Conservation (phyloP, 2,888 invertebrate species). For the Epinotia nisella region DNA sequence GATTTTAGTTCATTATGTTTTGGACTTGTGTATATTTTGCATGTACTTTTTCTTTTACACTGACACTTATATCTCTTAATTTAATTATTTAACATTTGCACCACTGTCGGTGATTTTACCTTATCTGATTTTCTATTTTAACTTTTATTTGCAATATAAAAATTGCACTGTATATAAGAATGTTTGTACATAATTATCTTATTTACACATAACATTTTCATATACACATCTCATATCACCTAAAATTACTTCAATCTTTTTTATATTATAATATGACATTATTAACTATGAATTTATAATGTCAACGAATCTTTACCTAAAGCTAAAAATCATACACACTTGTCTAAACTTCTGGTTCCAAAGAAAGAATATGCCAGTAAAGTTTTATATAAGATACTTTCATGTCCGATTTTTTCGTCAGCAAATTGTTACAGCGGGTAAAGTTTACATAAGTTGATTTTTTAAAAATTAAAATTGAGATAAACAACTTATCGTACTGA, state of each 20-base stretch:
- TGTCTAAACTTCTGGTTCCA: not conserved
- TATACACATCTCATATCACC: slow-evolving; percentile 39
- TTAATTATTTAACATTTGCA: slow-evolving; percentile 18
- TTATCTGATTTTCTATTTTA: slow-evolving; percentile 54
- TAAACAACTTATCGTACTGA: not conserved
- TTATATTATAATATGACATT: slow-evolving; percentile 53
- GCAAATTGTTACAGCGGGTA: no score
- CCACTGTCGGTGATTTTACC: slow-evolving; percentile 51
- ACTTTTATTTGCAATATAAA: slow-evolving; percentile 59
- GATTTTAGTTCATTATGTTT: slow-evolving; percentile 55
- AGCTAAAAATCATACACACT: slow-evolving; percentile 3
- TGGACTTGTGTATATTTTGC: slow-evolving; percentile 64
- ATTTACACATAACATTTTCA: slow-evolving; percentile 35
- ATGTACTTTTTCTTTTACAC: slow-evolving; percentile 61
- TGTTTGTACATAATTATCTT: slow-evolving; percentile 45
- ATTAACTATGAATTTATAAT: slow-evolving; percentile 38
- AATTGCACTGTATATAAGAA: slow-evolving; percentile 57
- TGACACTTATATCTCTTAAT: slow-evolving; percentile 44
- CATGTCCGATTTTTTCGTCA: no score
- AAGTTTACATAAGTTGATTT: no score
- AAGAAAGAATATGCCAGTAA: not conserved
- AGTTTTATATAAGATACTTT: not conserved
- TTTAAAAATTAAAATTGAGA: no score
- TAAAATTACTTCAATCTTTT: slow-evolving; percentile 43
- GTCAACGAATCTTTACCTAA: slow-evolving; percentile 49